Evolutionary conservation across 2,888 invertebrate species (phyloP).

Genomic region (Lithophane socia): DNA sequence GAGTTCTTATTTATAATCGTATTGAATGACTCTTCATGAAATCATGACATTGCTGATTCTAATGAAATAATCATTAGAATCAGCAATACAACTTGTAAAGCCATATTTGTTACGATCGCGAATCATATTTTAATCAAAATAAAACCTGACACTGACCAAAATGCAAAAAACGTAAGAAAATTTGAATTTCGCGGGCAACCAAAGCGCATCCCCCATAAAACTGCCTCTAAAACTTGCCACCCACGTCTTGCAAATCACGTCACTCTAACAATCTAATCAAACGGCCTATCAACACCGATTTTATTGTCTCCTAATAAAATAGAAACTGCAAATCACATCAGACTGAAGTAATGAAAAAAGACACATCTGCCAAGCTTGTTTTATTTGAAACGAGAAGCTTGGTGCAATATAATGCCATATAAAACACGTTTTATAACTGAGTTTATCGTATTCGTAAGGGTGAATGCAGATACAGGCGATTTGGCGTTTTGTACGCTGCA

Average conservation of each 20-base stretch:
- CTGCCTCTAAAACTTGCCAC: background rate
- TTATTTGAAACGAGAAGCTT: conserved; percentile 69
- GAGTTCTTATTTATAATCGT: too few species aligned
- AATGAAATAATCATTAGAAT: too few species aligned
- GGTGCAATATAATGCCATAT: conserved; percentile 70
- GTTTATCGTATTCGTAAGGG: conserved; percentile 70
- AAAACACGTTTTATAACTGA: conserved; percentile 74
- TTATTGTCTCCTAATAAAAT: conserved; percentile 64
- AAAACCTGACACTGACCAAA: too few species aligned
- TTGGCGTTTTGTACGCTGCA: background rate
- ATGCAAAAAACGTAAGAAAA: too few species aligned
- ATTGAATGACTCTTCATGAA: too few species aligned
- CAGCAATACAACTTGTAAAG: too few species aligned
- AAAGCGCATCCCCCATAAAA: background rate
- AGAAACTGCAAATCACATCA: conserved; percentile 67
- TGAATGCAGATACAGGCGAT: conserved; percentile 23
- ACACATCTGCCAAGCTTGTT: conserved; percentile 63
- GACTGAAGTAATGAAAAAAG: conserved; percentile 65
- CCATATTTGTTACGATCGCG: too few species aligned
- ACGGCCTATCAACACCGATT: conserved; percentile 46
- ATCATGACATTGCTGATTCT: too few species aligned
- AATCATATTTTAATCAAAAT: too few species aligned
- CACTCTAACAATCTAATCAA: conserved; percentile 42
- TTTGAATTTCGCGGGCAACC: too few species aligned
- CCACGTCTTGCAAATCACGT: conserved; percentile 16